Evolutionary conservation across 1,140 invertebrate species (phyloP), one percentile per base, ranked within the genome.

Genomic region (Choristoneura fumiferana): DNA sequence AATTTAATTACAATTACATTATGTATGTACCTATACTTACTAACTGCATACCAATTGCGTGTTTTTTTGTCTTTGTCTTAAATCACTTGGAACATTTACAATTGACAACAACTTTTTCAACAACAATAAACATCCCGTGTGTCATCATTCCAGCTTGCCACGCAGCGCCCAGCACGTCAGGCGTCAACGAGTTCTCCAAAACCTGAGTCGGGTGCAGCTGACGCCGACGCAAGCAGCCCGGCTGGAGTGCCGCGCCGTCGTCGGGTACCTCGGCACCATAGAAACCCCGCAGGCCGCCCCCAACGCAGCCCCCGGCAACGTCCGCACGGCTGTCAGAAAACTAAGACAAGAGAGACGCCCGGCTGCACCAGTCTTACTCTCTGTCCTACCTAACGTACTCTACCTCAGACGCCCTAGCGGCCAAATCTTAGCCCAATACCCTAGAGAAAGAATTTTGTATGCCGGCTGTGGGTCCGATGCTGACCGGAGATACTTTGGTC

Each of bases 241-340:
- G 1, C 72, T 95, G 17, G 94, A 96, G 57, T 95, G 95, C 71
- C 92, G 95, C 62, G 95, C 95, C 0, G 93, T 98, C 10, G 96
- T 98, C 1, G 97, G 97, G 0, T 99, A 98, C 84, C 91, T 98
- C 45, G 97, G 98, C 3, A 98, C 97, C 0, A 98, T 98, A 52
- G 97, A 98, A 88, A 98, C 98, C 91, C 97, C 97, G 0, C 95
- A 95, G 80, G 95, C 97, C 73, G 93, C 94, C 53, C 92, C 95
- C 0, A 94, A 93, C 45, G 94, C 94, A 5, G 93, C 95, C 75
- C 91, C 95, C 39, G 93, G 94, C 63, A 92, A 93, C 1, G 92
- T 93, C 8, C 87, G 91, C 34, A 96, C 94, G 57, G 98, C 97
- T 74, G 97, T 99, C 13, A 92, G 96, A 60, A 94, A 97, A 76